Evolutionary conservation across 37 sponge, comb jelly and placozoan species (phyloP), one percentile per base, ranked within the genome.

Genomic region (Cliona cf. orientalis): DNA sequence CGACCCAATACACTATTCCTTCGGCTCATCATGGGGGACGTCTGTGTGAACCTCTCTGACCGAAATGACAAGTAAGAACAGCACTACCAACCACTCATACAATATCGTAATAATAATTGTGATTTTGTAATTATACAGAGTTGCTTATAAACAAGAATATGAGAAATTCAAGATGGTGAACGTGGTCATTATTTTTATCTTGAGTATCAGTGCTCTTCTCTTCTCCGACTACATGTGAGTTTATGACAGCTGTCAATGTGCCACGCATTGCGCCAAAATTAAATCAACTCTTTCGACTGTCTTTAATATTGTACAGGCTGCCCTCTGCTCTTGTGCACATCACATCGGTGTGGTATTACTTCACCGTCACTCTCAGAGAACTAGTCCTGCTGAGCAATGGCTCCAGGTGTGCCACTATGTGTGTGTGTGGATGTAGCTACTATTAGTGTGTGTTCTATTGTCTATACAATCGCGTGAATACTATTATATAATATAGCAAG

Each of bases 141-240:
- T 91, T 43, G 33, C 63, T 17, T 91, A 91, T 58, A 91, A 86
- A 55, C 72, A 80, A 34, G 46, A 81, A 1, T 91, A 91, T 70
- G 91, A 91, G 58, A 67, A 81, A 25, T 91, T 86, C 62, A 91
- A 91, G 71, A 67, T 85, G 71, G 34, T 91, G 12, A 85, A 86
- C 41, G 81, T 68, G 22, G 77, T 81, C 25, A 34, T 42, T 9
- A 67, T 91, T 46, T 80, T 61, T 35, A 22, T 74, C 19, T 69
- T 87, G 53, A 45, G 82, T 9, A 26, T 92, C 1, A 42, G 49
- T 9, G 57, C 84, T 28, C 56, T 92, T 37, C 23, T 92, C 26
- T 66, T 79, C 80, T 7, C 38, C 53, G 46, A 71, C 17, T 75
- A 60, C 32, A 32, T 58, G 88, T 88, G 72, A 88, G 82, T 62